Evolutionary conservation across 1,140 invertebrate species (phyloP), one percentile per base, ranked within the genome.

Genomic region (Stegodyphus dumicola): DNA sequence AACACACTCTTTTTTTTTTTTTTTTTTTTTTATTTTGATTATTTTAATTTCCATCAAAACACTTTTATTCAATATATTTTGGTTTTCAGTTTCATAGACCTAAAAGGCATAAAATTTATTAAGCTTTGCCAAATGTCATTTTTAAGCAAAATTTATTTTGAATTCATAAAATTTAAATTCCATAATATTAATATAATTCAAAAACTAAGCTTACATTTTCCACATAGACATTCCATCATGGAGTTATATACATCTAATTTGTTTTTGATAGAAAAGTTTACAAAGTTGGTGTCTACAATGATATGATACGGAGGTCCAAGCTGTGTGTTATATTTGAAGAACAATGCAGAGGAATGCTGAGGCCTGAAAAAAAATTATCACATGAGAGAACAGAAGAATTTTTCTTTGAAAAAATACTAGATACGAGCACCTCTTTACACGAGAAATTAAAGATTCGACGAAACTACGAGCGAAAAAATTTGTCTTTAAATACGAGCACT

Each of bases 191-290:
- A 33, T 33, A 33, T 1, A 33, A 33, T 33, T 33, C 1, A 1
- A 33, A 33, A 33, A 33, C 3, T 3, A 3, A 33, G 6, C 92
- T 91, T 90, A 93, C 98, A 99, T 92, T 99, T 99, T 11, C 98
- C 98, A 92, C 99, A 99, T 2, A 99, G 91, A 91, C 98, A 99
- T 89, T 99, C 97, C 97, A 99, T 99, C 96, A 99, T 98, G 88
- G 95, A 96, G 90, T 98, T 94, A 75, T 99, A 93, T 71, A 99
- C 95, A 90, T 99, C 99, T 78, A 99, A 91, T 92, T 99, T 99
- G 90, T 99, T 98, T 92, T 99, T 98, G 53, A 99, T 98, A 0
- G 98, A 97, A 90, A 99, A 99, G 90, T 99, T 99, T 5, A 99
- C 95, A 89, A 99, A 99, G 92, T 99, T 99, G 2, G 99, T 99